A percentile compares a stretch with the other conserved stretches of the same genome.
Evolutionary conservation across 2,113 vertebrate species (phyloP).

Genomic region (Mugil cephalus): DNA sequence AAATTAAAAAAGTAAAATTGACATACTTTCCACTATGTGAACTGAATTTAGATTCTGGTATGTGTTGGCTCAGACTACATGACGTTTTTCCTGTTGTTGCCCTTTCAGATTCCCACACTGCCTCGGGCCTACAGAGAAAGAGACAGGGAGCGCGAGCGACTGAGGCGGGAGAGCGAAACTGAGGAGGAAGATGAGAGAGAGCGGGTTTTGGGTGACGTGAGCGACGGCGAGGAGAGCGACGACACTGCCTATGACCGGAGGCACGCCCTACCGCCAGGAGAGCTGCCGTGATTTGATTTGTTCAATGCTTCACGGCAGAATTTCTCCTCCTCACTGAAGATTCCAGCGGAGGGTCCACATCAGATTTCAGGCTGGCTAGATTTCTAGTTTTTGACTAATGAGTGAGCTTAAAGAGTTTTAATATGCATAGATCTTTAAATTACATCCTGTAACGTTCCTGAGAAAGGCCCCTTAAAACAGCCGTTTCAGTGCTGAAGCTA

Average conservation of each 20-base stretch:
- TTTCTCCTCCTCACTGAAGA: conserved; percentile 14
- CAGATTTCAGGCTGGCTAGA: conserved; percentile 30
- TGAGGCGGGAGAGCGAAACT: conserved; percentile 75
- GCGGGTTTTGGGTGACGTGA: conserved; percentile 69
- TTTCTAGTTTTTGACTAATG: conserved; percentile 11
- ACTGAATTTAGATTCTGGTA: too few relatives aligned
- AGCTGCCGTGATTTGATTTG: conserved; percentile 75
- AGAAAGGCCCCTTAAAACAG: conserved; percentile 12
- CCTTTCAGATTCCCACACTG: conserved; percentile 71
- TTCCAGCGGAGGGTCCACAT: not conserved
- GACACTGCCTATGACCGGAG: conserved; percentile 85
- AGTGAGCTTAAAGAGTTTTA: conserved; percentile 16
- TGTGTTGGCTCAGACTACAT: not conserved
- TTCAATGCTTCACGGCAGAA: conserved; percentile 22
- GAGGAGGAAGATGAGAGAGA: conserved; percentile 84
- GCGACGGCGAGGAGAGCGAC: conserved; percentile 85
- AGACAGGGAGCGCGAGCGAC: conserved; percentile 67
- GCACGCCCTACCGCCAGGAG: conserved; percentile 69
- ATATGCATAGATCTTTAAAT: conserved; percentile 13
- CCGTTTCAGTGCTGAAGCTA: not conserved
- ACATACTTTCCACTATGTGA: too few relatives aligned
- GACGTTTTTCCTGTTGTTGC: not conserved
- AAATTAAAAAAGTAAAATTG: too few relatives aligned
- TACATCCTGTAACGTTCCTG: conserved; percentile 15
- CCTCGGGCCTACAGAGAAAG: conserved; percentile 66